Base-by-base conservation (phyloP, 2,113 vertebrate species). In the Pagrus major region DNA sequence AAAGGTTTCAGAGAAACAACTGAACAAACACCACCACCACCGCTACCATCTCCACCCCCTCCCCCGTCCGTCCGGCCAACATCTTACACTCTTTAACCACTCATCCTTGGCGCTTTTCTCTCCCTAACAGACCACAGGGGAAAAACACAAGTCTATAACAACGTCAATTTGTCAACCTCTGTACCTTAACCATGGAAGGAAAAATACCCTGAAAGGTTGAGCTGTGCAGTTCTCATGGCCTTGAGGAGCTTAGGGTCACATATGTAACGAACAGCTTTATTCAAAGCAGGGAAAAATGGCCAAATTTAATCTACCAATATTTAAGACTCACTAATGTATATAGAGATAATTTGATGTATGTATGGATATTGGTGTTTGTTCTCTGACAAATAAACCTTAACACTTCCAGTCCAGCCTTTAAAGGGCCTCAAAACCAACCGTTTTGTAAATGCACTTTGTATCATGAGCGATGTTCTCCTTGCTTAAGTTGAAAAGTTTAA, bases 141-240 rank as follows among this genome's bases (percentile, higher is more conserved):
- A 21, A 76, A 86, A 86, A 80, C 46, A 63, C 51, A 71, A 49
- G 70, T 66, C 60, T 37, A 35, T 25, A 81, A 76, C 83, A 56
- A 71, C 52, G 77, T 84, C 58, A 72, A 78, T 86, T 78, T 74
- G 70, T 86, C 78, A 87, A 69, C 63, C 63, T 73, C 60, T 80
- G 42, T 27, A 74, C 65, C 67, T 61, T 54, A 39, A 54, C 67
- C 37, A 44, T 41, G 49, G 58, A 31, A 70, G 71, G 47, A 68
- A 78, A 85, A 86, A 84, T 73, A 58, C 61, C 56, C 47, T 12
- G 61, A 71, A 69, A 66, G 65, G 76, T 78, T 78, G 60, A 74
- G 69, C 42, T 51, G 12, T 29, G 31, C 21, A 44, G 68, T 83
- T 90, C 81, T 76, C 68, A 68, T 70, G 83, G 60, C 77, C 72